These are phyloP conservation scores for Leptoclinus maculatus DNA, from an alignment of 2,797 vertebrate genomes.

Conservation along the genomic window DNA sequence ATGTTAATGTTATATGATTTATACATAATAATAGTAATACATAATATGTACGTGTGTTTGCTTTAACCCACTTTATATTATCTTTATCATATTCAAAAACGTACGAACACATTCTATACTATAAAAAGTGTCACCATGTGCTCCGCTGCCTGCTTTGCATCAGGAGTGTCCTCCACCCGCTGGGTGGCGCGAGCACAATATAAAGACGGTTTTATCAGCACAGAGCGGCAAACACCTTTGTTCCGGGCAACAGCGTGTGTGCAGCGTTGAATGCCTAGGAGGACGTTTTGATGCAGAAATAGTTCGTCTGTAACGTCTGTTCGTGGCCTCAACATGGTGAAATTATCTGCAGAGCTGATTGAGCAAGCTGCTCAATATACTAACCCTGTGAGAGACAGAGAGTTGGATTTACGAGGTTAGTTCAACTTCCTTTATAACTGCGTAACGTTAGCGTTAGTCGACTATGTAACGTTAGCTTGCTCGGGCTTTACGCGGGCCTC, in stretches of 20 bases:
- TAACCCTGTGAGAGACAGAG: conserved; percentile 92
- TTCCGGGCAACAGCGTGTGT: conserved; percentile 22
- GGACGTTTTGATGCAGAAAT: background rate
- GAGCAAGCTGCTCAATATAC: conserved; percentile 97
- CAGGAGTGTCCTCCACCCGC: conserved; percentile 2
- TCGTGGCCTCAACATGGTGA: conserved; percentile 86
- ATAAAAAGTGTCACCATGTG: too few species aligned
- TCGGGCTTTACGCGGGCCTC: background rate
- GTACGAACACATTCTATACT: too few species aligned
- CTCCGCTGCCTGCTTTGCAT: background rate
- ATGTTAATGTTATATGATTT: too few species aligned
- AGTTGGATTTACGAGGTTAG: conserved; percentile 91
- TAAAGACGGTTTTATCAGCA: background rate
- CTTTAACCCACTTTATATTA: too few species aligned
- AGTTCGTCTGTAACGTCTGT: background rate
- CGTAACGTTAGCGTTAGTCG: background rate
- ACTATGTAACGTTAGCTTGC: background rate
- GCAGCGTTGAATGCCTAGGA: accelerated
- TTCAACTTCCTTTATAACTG: background rate
- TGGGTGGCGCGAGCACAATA: background rate
- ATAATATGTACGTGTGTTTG: too few species aligned
- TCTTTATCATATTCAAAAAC: too few species aligned
- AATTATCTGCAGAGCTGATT: conserved; percentile 93
- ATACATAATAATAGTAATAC: too few species aligned
- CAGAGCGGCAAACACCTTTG: background rate